These are phyloP conservation scores for Lota lota DNA, from an alignment of 2,113 vertebrate genomes.

Conservation along the genomic window DNA sequence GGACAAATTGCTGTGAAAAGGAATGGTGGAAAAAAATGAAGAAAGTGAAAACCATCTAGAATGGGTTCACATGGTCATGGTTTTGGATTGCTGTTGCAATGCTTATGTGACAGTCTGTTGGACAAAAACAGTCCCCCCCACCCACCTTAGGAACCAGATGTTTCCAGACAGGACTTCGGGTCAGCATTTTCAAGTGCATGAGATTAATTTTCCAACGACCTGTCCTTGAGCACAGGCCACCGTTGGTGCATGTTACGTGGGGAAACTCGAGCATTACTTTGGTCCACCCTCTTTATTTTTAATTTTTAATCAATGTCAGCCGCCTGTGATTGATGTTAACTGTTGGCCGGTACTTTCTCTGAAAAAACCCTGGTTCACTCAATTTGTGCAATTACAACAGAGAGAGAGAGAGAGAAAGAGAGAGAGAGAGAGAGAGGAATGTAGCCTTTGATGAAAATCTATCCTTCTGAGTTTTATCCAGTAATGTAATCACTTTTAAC, in stretches of 20 bases:
- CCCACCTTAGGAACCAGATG: too few species aligned
- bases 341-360: conserved; percentile 1
- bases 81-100: background rate
- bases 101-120: too few species aligned
- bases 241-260: too few species aligned
- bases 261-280: too few species aligned
- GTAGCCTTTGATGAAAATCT: conserved; percentile 40
- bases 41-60: background rate
- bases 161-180: too few species aligned
- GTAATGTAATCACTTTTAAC: conserved; percentile 43
- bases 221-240: too few species aligned
- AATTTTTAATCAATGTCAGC: background rate
- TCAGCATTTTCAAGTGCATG: too few species aligned
- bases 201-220: too few species aligned
- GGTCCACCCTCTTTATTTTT: too few species aligned
- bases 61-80: background rate
- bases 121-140: too few species aligned
- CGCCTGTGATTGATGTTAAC: background rate
- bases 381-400: conserved; percentile 8
- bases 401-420: background rate
- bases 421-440: background rate
- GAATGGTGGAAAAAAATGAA: conserved; percentile 1
- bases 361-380: background rate
- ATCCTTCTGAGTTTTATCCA: conserved; percentile 26
- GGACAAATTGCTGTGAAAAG: background rate